Base-by-base conservation (phyloP, 37 sponge, comb jelly and placozoan genomes). In the Halichondria panicea region DNA sequence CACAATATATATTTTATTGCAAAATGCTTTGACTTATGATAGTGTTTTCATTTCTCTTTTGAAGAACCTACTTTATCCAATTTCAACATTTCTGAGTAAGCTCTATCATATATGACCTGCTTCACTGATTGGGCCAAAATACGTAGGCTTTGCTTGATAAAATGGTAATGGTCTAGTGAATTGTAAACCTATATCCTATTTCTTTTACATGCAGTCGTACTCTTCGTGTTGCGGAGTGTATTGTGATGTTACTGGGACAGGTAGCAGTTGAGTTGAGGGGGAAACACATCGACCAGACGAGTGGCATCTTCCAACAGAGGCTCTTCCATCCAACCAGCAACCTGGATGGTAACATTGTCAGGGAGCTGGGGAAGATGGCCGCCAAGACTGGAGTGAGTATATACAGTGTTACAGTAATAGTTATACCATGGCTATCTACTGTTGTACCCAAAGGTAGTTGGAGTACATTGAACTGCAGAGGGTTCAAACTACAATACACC, bases 301-400 rank as follows among this genome's bases (percentile, higher is more conserved):
- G 56, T 0, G 62, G 65, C 28, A 74, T 75, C 32, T 75, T 87
- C 43, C 75, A 67, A 44, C 87, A 87, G 76, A 38, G 81, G 22
- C 54, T 87, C 43, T 87, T 87, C 71, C 81, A 75, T 59, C 81
- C 81, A 5, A 43, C 27, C 52, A 67, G 76, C 34, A 31, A 55
- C 39, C 81, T 87, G 61, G 87, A 87, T 45, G 76, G 70, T 3
- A 39, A 46, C 54, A 62, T 87, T 18, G 76, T 87, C 40, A 68
- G 28, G 34, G 77, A 87, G 63, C 55, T 87, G 32, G 87, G 76
- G 12, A 87, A 75, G 55, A 80, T 87, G 54, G 87, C 81, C 1
- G 76, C 81, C 55, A 66, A 45, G 37, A 75, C 75, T 61, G 76
- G 81, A 53, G 87, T 78, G 42, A 71, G 71, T n/a, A n/a, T n/a